Evolutionary conservation across 2,113 vertebrate genomes (phyloP).

Genomic region (Callipepla californica): DNA sequence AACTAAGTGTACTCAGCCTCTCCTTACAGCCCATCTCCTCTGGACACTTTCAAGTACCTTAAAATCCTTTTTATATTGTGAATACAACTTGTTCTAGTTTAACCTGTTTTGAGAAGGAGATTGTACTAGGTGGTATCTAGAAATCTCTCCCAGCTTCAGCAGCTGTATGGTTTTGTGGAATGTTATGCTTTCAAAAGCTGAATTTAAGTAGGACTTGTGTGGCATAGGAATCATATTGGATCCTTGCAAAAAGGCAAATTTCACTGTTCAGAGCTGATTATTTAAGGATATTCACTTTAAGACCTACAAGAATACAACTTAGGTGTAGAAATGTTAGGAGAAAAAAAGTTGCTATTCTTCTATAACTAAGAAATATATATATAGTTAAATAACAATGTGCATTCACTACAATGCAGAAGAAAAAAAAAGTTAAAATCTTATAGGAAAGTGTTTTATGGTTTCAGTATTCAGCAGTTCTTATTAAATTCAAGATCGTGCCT

Average conservation of each 20-base stretch:
- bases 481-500: not conserved
- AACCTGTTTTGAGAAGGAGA: not conserved
- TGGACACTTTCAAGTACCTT: not conserved
- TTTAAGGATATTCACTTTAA: not conserved
- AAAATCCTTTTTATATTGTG: not conserved
- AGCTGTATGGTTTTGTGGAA: not conserved
- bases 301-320: not conserved
- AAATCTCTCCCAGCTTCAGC: not conserved
- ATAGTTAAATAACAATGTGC: not conserved
- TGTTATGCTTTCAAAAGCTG: not conserved
- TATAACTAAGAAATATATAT: not conserved
- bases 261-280: not conserved
- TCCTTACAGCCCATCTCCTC: not conserved
- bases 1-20: not conserved
- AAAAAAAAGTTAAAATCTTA: not conserved
- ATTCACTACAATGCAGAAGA: not conserved
- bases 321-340: not conserved
- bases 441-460: not conserved
- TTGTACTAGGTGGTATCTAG: not conserved
- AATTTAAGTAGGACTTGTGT: not conserved
- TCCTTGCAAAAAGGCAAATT: conserved; percentile 7
- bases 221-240: not conserved
- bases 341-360: not conserved
- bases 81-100: not conserved
- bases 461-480: not conserved